These are phyloP conservation scores for Brachylomia viminalis DNA, from an alignment of 2,888 invertebrate genomes.

Conservation along the genomic window DNA sequence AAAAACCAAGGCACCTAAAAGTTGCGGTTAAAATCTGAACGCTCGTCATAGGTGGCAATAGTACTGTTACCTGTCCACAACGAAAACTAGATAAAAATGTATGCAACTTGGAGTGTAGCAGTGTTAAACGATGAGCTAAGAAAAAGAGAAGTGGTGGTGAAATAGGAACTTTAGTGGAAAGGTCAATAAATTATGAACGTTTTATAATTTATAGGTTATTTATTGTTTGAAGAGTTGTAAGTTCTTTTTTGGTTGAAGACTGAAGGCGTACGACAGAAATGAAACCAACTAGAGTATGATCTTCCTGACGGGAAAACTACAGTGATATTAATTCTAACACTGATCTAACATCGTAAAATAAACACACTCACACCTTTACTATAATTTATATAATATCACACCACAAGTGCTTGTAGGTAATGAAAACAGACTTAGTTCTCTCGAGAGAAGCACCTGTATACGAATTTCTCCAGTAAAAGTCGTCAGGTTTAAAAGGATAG, in stretches of 20 bases:
- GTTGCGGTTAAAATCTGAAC: too few relatives aligned
- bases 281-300: not conserved
- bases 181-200: not conserved
- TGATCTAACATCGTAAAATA: too few relatives aligned
- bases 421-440: not conserved
- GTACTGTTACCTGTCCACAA: too few relatives aligned
- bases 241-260: not conserved
- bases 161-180: not conserved
- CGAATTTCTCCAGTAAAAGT: not conserved
- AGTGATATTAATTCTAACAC: not conserved
- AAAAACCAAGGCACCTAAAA: too few relatives aligned
- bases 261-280: not conserved
- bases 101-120: not conserved
- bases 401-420: not conserved
- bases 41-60: too few relatives aligned
- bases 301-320: not conserved
- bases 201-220: not conserved
- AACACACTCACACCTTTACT: not conserved
- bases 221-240: not conserved
- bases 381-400: not conserved
- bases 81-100: not conserved
- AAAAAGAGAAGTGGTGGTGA: not conserved
- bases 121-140: not conserved
- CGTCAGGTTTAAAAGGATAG: not conserved
- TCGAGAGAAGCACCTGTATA: not conserved